Base-by-base conservation (phyloP, 1,140 invertebrate genomes). In the Apis laboriosa region DNA sequence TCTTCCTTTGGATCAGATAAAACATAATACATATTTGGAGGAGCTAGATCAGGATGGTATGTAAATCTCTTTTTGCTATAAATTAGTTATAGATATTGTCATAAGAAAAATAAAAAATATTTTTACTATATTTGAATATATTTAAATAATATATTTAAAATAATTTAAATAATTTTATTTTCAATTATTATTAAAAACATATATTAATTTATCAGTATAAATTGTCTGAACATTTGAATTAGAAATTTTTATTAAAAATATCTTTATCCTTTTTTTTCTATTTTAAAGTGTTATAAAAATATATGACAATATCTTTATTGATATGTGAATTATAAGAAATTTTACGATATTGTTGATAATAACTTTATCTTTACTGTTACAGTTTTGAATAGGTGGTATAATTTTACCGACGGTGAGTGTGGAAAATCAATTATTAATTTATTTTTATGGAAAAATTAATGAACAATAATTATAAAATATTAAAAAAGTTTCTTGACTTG, bases 321-420 rank as follows among this genome's bases (percentile, higher is more conserved):
- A 63, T 28, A 8, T 9, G 0, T 13, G 19, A 11, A 5, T 24
- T 24, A 12, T n/a, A 19, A 15, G 24, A 49, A 63, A 15, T 0
- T 1, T 21, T 28, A 21, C 3, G 9, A 11, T 49, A 34, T 24
- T 49, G 1, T n/a, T 68, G 21, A 0, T 28, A 76, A 67, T 43
- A 66, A 68, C 15, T 1, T 66, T 51, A 11, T 34, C 17, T 55
- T 79, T 67, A n/a, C 56, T 53, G 64, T 86, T 86, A n/a, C 78
- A 88, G 86, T 84, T 51, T 34, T 67, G 55, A 49, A 28, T 4
- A 81, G 34, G 15, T 88, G 86, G 86, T 88, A 88, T 67, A 88
- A 88, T 28, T 71, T 84, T 56, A 81, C 77, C 12, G 21, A n/a
- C 21, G 82, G 86, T 87, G 24, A 88, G 86, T 87, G 24, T 19